Evolutionary conservation across 2,113 vertebrate genomes (phyloP).

Genomic region (Tichodroma muraria): DNA sequence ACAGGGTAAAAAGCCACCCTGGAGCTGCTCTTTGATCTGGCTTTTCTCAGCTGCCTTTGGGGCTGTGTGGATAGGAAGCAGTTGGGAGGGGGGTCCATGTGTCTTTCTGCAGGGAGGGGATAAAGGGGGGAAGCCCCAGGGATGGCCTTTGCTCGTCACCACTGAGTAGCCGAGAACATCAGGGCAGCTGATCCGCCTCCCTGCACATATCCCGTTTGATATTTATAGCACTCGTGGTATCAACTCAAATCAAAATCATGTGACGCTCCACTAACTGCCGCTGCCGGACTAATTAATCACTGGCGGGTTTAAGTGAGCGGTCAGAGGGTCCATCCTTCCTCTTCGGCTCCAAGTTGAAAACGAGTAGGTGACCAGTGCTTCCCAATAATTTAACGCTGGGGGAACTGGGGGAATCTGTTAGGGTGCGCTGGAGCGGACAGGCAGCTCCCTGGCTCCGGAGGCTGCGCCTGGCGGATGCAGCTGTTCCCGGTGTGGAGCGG

Average conservation of each 20-base stretch:
- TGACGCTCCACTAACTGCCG: background rate
- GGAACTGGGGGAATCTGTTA: background rate
- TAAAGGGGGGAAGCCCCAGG: background rate
- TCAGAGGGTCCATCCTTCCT: background rate
- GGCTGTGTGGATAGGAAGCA: background rate
- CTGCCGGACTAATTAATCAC: background rate
- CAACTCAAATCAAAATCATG: slow-evolving; percentile 38
- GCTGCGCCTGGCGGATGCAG: background rate
- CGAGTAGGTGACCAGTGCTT: background rate
- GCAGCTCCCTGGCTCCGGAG: background rate
- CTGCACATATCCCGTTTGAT: background rate
- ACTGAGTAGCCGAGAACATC: background rate
- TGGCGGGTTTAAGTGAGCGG: background rate
- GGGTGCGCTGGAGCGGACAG: background rate
- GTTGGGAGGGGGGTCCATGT: accelerated
- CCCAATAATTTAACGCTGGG: background rate
- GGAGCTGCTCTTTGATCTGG: background rate
- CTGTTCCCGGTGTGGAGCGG: background rate
- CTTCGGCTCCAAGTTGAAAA: background rate
- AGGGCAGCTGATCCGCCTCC: background rate
- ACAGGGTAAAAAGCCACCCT: background rate
- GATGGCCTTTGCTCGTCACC: background rate
- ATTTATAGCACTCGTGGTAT: slow-evolving; percentile 19
- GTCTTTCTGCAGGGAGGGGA: background rate
- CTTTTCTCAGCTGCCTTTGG: background rate